Conservation (phyloP, 2,113 vertebrate genomes). For the Poecilia latipinna region DNA sequence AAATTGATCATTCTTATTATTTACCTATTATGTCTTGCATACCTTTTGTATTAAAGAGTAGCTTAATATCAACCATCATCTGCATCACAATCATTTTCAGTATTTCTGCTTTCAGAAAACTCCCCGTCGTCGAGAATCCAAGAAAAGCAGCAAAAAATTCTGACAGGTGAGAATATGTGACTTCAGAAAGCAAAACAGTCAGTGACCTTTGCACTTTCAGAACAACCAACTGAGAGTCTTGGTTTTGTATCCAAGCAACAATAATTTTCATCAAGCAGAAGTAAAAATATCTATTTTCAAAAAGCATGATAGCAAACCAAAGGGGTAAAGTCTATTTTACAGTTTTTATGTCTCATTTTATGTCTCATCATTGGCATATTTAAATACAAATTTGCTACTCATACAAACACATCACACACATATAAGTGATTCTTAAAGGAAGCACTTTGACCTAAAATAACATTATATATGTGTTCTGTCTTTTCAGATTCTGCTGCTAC, state of each 20-base stretch:
- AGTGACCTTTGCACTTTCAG: background rate
- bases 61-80: background rate
- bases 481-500: constrained; percentile 25
- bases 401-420: background rate
- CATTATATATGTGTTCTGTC: background rate
- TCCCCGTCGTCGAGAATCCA: background rate
- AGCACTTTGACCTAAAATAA: background rate
- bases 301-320: background rate
- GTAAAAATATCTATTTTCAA: background rate
- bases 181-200: background rate
- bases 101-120: background rate
- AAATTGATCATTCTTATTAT: too few relatives aligned
- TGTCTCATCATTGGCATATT: background rate
- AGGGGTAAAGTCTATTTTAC: background rate
- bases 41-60: background rate
- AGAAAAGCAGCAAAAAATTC: fast-evolving
- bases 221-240: background rate
- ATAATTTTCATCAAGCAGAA: background rate
- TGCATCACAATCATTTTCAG: background rate
- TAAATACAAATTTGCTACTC: background rate
- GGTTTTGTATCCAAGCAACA: background rate
- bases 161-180: constrained; percentile 35
- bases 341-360: background rate
- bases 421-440: background rate
- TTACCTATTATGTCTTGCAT: background rate